Evolutionary conservation across 2,797 vertebrate species (phyloP), one percentile per base, ranked within the genome.

Genomic region (Aplochiton taeniatus): DNA sequence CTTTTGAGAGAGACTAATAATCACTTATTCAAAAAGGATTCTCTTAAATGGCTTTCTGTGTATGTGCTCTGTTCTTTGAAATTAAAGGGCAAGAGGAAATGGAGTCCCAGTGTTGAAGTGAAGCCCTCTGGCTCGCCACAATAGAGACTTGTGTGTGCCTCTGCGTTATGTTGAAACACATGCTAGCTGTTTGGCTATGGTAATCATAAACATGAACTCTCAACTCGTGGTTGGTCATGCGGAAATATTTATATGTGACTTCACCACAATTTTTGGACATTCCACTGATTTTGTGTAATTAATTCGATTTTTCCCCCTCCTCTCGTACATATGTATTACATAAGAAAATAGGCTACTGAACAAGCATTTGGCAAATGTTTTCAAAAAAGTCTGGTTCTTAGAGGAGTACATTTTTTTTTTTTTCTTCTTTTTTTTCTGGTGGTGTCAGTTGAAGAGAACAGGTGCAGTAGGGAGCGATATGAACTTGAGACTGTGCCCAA

Each of bases 361-460:
- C 31, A 31, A 31, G 31, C 31, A 31, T 31, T 31, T 31, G 6
- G 17, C 42, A 16, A n/a, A n/a, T n/a, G n/a, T n/a, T n/a, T n/a
- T n/a, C 13, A 18, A 46, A 65, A 42, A 16, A 9, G 43, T 10
- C 4, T 16, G 58, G 17, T 14, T 57, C 9, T 18, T 13, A 17
- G 57, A 45, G 9, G 16, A 6, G 43, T n/a, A n/a, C 1, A 19
- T 44, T 8, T 7, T 11, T 7, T 44, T 17, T 18, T 51, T 42
- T 51, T 16, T 8, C 1, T 9, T 17, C n/a, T 69, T 63, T 50
- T 48, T 47, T 69, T n/a, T 9, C 1, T 45, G 71, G 55, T 61
- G 6, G 46, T 69, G 76, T 79, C 75, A 71, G 75, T 81, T 83
- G 76, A 80, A 77, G 48, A 10, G 63, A 81, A 82, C 86, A 89